These are phyloP conservation scores for Drosophila mimica DNA, from an alignment of 2,888 invertebrate genomes.

Conservation along the genomic window DNA sequence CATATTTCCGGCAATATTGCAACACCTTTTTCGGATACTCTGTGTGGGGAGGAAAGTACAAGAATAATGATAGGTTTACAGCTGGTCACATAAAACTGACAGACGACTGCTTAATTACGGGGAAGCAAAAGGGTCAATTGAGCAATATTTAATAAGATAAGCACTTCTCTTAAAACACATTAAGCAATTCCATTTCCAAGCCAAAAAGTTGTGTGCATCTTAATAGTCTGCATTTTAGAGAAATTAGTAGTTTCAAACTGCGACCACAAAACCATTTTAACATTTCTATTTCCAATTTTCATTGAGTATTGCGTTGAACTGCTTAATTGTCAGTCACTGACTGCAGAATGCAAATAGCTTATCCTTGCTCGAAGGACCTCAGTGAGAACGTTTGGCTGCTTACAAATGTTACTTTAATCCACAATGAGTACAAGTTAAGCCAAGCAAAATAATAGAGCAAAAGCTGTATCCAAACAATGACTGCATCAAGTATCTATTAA, in stretches of 20 bases:
- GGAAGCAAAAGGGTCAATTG: not conserved
- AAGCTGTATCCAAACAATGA: conserved; percentile 12
- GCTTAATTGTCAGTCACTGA: conserved; percentile 5
- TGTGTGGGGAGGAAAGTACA: conserved; percentile 21
- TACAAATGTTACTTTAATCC: not conserved
- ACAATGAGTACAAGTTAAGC: not conserved
- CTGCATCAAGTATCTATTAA: conserved; percentile 38
- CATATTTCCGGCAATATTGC: conserved; percentile 80
- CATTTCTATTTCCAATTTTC: conserved; percentile 18
- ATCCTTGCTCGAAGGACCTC: not conserved
- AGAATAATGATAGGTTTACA: not conserved
- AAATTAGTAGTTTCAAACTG: not conserved
- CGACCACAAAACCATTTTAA: not conserved
- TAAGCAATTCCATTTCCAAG: not conserved
- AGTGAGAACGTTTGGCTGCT: not conserved
- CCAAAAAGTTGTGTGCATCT: conserved; percentile 6
- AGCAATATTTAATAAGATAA: not conserved
- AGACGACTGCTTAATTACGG: too few relatives aligned
- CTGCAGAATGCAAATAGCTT: not conserved
- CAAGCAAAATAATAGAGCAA: conserved; percentile 17
- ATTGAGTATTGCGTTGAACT: conserved; percentile 10
- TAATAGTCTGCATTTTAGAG: not conserved
- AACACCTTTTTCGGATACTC: conserved; percentile 80
- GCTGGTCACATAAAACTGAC: too few relatives aligned
- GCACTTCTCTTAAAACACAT: not conserved